These are phyloP conservation scores for Epizoanthus scotinus DNA, from an alignment of 92 coral and sea anemone species.

Conservation along the genomic window DNA sequence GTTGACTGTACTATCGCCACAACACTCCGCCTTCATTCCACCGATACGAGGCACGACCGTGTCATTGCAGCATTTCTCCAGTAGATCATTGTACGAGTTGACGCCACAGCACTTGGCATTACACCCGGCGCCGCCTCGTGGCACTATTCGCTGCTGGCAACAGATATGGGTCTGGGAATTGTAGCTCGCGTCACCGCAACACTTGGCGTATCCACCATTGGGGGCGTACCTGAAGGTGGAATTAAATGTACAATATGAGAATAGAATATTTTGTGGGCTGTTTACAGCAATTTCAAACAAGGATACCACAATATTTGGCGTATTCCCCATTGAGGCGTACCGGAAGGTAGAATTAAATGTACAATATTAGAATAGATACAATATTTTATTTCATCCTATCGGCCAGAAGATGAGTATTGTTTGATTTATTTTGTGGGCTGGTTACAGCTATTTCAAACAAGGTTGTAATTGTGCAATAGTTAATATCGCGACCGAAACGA, in stretches of 20 bases:
- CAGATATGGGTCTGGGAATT: constrained; percentile 45
- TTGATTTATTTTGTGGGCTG: too few species aligned
- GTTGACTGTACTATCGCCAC: neutral
- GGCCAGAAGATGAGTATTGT: too few species aligned
- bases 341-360: neutral
- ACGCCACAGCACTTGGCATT: constrained; percentile 33
- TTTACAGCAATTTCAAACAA: too few species aligned
- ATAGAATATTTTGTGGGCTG: too few species aligned
- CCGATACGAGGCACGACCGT: constrained; percentile 24
- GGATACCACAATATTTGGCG: constrained; percentile 51
- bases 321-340: constrained; percentile 40
- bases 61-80: constrained; percentile 32
- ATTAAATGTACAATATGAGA: too few species aligned
- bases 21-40: constrained; percentile 18
- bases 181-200: constrained; percentile 43
- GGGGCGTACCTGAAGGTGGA: constrained; percentile 31
- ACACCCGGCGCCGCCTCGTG: constrained; percentile 4
- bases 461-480: too few species aligned
- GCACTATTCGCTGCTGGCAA: constrained; percentile 27
- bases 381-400: too few species aligned
- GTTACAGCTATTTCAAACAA: too few species aligned
- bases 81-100: constrained; percentile 9
- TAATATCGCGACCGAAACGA: too few species aligned
- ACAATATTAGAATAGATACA: too few species aligned
- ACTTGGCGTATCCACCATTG: constrained; percentile 44